Conservation (phyloP, 2,888 invertebrate species). For the Ennomos fuscantarius region DNA sequence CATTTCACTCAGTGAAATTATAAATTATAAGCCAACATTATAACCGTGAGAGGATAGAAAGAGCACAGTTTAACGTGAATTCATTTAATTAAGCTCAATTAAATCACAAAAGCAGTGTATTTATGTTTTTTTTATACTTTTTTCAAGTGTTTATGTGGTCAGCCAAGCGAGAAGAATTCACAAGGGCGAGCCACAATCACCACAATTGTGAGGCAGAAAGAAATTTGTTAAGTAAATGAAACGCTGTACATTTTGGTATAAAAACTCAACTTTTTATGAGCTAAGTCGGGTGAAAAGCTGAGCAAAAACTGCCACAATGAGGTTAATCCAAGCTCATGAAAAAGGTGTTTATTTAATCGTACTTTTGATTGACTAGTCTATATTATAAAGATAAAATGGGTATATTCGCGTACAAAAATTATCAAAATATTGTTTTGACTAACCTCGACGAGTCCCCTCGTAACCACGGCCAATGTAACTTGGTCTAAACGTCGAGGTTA, state of each 20-base stretch:
- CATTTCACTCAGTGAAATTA: conserved; percentile 41
- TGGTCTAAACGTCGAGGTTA: too few relatives aligned
- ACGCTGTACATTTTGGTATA: conserved; percentile 5
- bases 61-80: conserved; percentile 46
- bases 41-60: conserved; percentile 64
- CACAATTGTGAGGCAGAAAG: too few relatives aligned
- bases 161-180: conserved; percentile 37
- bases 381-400: too few relatives aligned
- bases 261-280: conserved; percentile 16
- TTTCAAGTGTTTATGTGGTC: conserved; percentile 29
- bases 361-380: too few relatives aligned
- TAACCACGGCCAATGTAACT: too few relatives aligned
- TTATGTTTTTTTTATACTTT: conserved; percentile 35
- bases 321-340: too few relatives aligned
- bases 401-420: too few relatives aligned
- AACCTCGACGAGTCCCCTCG: too few relatives aligned
- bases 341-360: too few relatives aligned
- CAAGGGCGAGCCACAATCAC: conserved; percentile 21
- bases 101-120: conserved; percentile 53
- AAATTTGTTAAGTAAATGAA: conserved; percentile 25
- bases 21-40: conserved; percentile 47
- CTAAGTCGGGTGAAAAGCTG: conserved; percentile 7
- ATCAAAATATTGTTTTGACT: too few relatives aligned
- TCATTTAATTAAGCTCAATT: conserved; percentile 76
- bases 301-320: conserved; percentile 12